Conservation (phyloP, 2,888 invertebrate genomes). For the Napeogenes inachia region DNA sequence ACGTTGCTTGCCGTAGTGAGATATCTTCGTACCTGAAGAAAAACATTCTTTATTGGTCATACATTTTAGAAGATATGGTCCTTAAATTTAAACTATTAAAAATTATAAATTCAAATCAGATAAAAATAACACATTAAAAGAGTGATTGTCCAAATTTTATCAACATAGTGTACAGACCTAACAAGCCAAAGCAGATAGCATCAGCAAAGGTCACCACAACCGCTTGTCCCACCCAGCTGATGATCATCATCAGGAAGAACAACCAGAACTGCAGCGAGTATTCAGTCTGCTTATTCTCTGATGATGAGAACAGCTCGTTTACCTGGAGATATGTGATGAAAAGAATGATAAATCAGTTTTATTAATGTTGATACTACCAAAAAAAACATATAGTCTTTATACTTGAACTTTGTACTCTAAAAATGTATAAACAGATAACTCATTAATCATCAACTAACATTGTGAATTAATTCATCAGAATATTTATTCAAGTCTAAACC, state of each 20-base stretch:
- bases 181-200: constrained; percentile 90
- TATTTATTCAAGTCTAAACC: no score
- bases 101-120: no score
- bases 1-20: constrained; percentile 89
- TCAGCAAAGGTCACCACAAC: constrained; percentile 92
- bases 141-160: no score
- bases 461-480: no score
- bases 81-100: no score
- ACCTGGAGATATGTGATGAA: constrained; percentile 41
- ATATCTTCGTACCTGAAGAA: constrained; percentile 80
- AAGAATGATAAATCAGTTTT: neutral
- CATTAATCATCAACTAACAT: no score
- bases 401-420: no score
- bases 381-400: no score
- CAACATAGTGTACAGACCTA: constrained; percentile 74
- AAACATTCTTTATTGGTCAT: neutral
- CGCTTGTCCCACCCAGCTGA: constrained; percentile 90
- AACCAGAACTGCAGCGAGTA: constrained; percentile 84
- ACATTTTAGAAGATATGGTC: neutral
- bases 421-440: no score
- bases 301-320: constrained; percentile 66
- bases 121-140: no score
- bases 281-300: constrained; percentile 42
- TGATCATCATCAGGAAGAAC: constrained; percentile 85
- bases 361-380: neutral